Evolutionary conservation across 37 sponge, comb jelly and placozoan species (phyloP).

Genomic region (Petrosia ficiformis): DNA sequence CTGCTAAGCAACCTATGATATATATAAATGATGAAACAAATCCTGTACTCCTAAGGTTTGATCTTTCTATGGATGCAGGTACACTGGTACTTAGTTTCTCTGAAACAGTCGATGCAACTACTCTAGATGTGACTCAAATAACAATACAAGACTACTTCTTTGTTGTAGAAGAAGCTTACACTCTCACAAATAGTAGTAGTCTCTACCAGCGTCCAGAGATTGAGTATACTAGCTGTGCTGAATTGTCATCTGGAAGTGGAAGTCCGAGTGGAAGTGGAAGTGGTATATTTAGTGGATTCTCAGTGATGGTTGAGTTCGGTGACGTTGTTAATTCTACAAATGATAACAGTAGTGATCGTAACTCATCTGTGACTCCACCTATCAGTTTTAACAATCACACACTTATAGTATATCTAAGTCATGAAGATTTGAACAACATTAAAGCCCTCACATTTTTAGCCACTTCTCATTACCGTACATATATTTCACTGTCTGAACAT

Average conservation of each 20-base stretch:
- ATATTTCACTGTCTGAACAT: slow-evolving; percentile 47
- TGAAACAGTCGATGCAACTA: slow-evolving; percentile 86
- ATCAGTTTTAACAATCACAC: slow-evolving; percentile 44
- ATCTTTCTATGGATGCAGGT: slow-evolving; percentile 71
- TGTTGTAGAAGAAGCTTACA: slow-evolving; percentile 19
- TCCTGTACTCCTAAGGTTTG: slow-evolving; percentile 56
- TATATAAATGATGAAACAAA: slow-evolving; percentile 67
- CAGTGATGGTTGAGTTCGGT: slow-evolving; percentile 14
- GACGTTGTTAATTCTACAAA: slow-evolving; percentile 7
- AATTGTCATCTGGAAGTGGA: neutral
- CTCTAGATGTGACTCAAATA: slow-evolving; percentile 70
- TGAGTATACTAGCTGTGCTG: slow-evolving; percentile 16
- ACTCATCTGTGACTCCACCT: slow-evolving; percentile 5
- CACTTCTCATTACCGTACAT: slow-evolving; percentile 29
- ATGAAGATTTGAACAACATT: slow-evolving; percentile 72
- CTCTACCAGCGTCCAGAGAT: slow-evolving; percentile 26
- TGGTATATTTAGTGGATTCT: slow-evolving; percentile 36
- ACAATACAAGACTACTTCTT: slow-evolving; percentile 37
- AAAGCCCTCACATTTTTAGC: slow-evolving; percentile 70
- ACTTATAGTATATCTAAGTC: slow-evolving; percentile 52
- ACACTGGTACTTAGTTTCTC: slow-evolving; percentile 70
- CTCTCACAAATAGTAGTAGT: slow-evolving; percentile 24
- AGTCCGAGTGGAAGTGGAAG: slow-evolving; percentile 26
- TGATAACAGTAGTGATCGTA: neutral
- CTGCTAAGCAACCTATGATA: slow-evolving; percentile 30